phyloP scores from a whole-genome alignment of 2,113 vertebrate genomes.

The Halichoerus grypus region DNA sequence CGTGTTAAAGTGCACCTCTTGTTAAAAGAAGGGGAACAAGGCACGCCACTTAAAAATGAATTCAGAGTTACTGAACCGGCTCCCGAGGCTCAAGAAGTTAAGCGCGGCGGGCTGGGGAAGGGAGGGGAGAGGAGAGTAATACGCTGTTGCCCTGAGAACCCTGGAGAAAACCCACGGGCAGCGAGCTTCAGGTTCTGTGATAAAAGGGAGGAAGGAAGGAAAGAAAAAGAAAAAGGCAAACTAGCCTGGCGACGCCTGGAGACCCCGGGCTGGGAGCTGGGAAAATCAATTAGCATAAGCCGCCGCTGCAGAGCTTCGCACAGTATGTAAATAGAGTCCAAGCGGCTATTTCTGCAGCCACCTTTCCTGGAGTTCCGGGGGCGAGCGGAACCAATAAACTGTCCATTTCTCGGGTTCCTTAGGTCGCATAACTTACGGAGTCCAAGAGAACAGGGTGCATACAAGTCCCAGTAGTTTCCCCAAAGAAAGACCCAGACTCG shows the following conservation, averaged over 20 bases:
- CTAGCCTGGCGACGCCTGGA: neutral
- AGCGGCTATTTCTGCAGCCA: neutral
- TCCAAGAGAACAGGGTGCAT: neutral
- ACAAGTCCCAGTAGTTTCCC: neutral
- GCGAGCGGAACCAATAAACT: neutral
- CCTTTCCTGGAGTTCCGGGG: neutral
- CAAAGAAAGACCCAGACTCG: neutral
- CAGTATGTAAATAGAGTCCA: neutral
- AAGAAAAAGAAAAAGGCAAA: neutral
- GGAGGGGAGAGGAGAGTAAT: neutral
- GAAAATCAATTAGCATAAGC: slow-evolving; percentile 61
- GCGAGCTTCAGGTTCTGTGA: neutral
- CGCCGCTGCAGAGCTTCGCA: accelerated
- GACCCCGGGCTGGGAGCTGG: neutral
- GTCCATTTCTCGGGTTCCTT: neutral
- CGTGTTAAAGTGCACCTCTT: slow-evolving; percentile 90
- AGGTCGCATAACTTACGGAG: neutral
- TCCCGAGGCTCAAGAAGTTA: slow-evolving; percentile 83
- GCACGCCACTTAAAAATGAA: slow-evolving; percentile 85
- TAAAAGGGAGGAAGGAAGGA: neutral
- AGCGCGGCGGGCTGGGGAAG: slow-evolving; percentile 55
- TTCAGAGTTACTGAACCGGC: slow-evolving; percentile 90
- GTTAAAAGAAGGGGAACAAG: slow-evolving; percentile 86
- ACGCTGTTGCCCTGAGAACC: slow-evolving; percentile 38
- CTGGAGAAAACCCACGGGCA: neutral